phyloP scores from a whole-genome alignment of 2,888 invertebrate genomes.

The Athetis lepigone region DNA sequence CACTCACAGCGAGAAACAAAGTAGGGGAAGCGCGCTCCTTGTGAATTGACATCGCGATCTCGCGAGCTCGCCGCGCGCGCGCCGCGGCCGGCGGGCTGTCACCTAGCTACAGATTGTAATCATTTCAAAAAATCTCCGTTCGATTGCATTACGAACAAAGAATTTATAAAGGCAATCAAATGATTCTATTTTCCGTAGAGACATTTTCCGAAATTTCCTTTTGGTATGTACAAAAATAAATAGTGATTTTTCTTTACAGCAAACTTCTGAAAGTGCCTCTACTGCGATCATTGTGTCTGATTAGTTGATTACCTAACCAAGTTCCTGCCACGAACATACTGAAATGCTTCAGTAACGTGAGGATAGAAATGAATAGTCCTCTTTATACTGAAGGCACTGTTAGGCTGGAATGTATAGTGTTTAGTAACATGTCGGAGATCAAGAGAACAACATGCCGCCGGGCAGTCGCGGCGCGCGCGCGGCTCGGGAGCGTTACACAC shows the following conservation, averaged over 20 bases:
- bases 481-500: slow-evolving; percentile 77
- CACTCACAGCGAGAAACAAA: slow-evolving; percentile 83
- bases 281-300: slow-evolving; percentile 8
- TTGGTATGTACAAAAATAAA: slow-evolving; percentile 78
- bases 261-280: slow-evolving; percentile 70
- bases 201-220: slow-evolving; percentile 69
- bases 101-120: slow-evolving; percentile 56
- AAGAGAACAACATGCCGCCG: slow-evolving; percentile 12
- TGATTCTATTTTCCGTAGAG: slow-evolving; percentile 45
- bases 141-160: slow-evolving; percentile 25
- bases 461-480: slow-evolving; percentile 37
- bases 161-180: slow-evolving; percentile 18
- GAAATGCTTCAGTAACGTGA: slow-evolving; percentile 9
- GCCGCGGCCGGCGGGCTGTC: slow-evolving; percentile 50
- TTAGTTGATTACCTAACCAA: slow-evolving; percentile 9
- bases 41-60: slow-evolving; percentile 84
- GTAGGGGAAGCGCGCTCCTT: slow-evolving; percentile 82
- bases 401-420: slow-evolving; percentile 32
- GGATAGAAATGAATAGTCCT: slow-evolving; percentile 10
- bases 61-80: slow-evolving; percentile 75
- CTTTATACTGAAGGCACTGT: slow-evolving; percentile 7
- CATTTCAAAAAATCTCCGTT: slow-evolving; percentile 43
- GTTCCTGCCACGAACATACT: slow-evolving; percentile 18
- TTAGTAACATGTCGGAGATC: slow-evolving; percentile 34
- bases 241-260: slow-evolving; percentile 66